Base-by-base conservation (phyloP, 2,888 invertebrate genomes). In the Rhagium mordax region DNA sequence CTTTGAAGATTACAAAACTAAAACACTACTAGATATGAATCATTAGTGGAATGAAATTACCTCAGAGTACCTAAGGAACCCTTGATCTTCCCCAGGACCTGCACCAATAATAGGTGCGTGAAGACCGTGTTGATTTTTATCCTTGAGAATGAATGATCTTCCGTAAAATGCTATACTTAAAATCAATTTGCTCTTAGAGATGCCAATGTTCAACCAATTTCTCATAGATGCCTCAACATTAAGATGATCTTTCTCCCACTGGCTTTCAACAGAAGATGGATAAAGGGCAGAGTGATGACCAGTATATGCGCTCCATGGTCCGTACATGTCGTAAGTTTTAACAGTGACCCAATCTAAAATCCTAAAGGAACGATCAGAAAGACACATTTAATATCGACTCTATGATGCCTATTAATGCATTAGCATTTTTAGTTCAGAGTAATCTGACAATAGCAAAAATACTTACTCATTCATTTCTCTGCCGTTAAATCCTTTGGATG, bases 281-380 rank as follows among this genome's bases (percentile, higher is more conserved):
- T 90, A 90, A 0, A 95, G 87, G 0, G 93, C 92, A 0, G 94
- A 89, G 81, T 94, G 93, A 68, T 92, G 90, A 0, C 93, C 94
- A 0, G 93, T 91, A 0, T 87, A 86, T 0, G 83, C 41, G 49
- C 94, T 92, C 92, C 93, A 93, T 20, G 51, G 18, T 0, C 94
- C 93, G 79, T 94, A 91, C 81, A 93, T 88, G 82, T 95, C 95
- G 79, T 94, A 95, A 0, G 93, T 85, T 94, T 95, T 94, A 0
- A 95, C 81, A 79, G 92, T 92, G 49, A 94, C 90, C 48, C 92
- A 88, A 81, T 95, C 91, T 27, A 94, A 83, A 74, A 91, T 88
- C 66, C 91, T 91, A 75, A n/a, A n/a, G n/a, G n/a, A n/a, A n/a
- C n/a, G n/a, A n/a, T n/a, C n/a, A n/a, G n/a, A n/a, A n/a, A n/a